These are phyloP conservation scores for Leptopilina clavipes DNA, from an alignment of 1,140 invertebrate species.

Conservation along the genomic window DNA sequence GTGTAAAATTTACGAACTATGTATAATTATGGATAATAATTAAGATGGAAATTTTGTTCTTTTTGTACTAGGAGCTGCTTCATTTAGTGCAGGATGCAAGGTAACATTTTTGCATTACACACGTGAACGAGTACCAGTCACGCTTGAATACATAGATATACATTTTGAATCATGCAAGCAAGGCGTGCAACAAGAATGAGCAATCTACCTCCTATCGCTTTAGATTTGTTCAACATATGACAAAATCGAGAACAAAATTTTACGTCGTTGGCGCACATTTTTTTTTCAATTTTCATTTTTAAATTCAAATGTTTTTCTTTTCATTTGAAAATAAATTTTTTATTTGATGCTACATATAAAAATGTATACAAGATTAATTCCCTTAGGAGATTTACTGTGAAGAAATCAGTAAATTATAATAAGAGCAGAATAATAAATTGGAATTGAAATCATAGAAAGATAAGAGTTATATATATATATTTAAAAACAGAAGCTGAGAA, in stretches of 20 bases:
- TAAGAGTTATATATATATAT: too few relatives aligned
- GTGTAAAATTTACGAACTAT: not conserved
- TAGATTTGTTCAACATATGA: not conserved
- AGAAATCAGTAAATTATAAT: too few relatives aligned
- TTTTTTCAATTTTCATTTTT: not conserved
- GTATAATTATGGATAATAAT: not conserved
- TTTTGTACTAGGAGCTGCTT: not conserved
- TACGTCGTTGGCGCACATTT: not conserved
- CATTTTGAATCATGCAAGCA: slow-evolving; percentile 38
- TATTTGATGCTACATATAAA: too few relatives aligned
- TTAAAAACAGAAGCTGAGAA: too few relatives aligned
- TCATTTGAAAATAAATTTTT: too few relatives aligned
- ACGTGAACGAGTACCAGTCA: slow-evolving; percentile 36
- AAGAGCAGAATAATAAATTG: too few relatives aligned
- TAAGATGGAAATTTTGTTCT: not conserved
- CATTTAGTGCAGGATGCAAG: slow-evolving; percentile 15
- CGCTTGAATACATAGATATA: slow-evolving; percentile 34
- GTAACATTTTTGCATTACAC: slow-evolving; percentile 35
- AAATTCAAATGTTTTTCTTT: too few relatives aligned
- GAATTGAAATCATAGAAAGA: too few relatives aligned
- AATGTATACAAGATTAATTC: too few relatives aligned
- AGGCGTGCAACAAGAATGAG: slow-evolving; percentile 36
- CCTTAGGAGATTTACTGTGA: too few relatives aligned
- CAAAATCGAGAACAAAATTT: not conserved
- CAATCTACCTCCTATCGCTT: not conserved